A percentile compares a stretch with the other conserved stretches of the same genome.
phyloP scores from a whole-genome alignment of 2,797 vertebrate species.

The Acanthis flammea region DNA sequence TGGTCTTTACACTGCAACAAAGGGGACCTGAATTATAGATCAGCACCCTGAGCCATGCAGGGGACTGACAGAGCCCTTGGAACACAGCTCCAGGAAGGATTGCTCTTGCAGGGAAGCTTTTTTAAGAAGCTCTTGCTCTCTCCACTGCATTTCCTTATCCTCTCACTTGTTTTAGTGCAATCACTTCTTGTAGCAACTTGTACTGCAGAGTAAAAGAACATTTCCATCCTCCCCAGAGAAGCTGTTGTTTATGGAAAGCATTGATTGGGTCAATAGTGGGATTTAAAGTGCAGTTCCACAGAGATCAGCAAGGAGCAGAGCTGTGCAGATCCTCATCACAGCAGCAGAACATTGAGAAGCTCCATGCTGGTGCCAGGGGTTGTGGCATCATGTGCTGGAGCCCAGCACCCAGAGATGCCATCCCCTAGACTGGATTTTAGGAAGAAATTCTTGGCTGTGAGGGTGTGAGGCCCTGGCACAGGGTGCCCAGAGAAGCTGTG shows the following conservation, averaged over 20 bases:
- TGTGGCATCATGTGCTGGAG: rapidly evolving
- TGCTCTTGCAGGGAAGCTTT: not conserved
- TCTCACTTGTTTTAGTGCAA: not conserved
- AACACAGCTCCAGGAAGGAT: not conserved
- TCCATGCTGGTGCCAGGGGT: not conserved
- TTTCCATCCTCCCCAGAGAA: not conserved
- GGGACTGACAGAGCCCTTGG: not conserved
- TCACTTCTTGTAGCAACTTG: not conserved
- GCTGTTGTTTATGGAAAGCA: not conserved
- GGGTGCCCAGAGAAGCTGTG: not conserved
- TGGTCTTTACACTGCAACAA: not conserved
- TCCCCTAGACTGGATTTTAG: rapidly evolving
- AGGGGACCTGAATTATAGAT: not conserved
- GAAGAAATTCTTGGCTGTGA: not conserved
- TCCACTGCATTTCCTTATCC: not conserved
- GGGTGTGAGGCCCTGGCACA: not conserved
- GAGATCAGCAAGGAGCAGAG: not conserved
- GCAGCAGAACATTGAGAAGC: rapidly evolving
- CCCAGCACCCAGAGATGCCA: not conserved
- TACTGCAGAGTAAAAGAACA: not conserved
- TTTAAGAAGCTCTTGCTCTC: not conserved
- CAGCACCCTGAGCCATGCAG: not conserved
- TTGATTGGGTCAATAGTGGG: not conserved
- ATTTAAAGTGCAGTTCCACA: not conserved
- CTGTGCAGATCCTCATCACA: not conserved